Evolutionary conservation across 2,888 invertebrate species (phyloP).

Genomic region (Lepidochrysops patricia): DNA sequence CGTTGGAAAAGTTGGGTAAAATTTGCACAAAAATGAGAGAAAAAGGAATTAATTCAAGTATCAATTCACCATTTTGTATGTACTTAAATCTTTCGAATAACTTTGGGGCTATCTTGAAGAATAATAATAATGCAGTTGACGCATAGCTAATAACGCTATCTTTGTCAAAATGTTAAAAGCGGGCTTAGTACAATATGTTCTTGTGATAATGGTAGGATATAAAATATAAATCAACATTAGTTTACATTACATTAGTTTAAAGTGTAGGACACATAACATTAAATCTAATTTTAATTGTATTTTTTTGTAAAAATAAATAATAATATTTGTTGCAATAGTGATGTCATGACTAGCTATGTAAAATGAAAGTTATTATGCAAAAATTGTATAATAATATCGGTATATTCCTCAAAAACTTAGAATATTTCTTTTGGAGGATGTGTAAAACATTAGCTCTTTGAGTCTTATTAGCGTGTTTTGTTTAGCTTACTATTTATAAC

Average conservation of each 20-base stretch:
- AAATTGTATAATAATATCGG: not conserved
- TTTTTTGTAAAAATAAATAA: not conserved
- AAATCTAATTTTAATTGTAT: not conserved
- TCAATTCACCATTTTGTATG: not conserved
- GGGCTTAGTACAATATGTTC: not conserved
- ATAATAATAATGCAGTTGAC: no score
- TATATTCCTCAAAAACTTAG: not conserved
- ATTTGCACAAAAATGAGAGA: not conserved
- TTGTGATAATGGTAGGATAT: not conserved
- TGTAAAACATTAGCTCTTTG: no score
- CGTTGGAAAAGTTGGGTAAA: no score
- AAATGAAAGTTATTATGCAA: not conserved
- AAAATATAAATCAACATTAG: not conserved
- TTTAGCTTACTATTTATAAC: no score
- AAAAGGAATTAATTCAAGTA: not conserved
- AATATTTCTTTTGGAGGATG: no score
- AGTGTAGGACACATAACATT: not conserved
- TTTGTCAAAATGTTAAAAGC: no score
- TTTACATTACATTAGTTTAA: not conserved
- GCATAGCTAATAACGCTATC: no score
- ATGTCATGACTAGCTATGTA: not conserved
- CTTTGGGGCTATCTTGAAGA: not conserved
- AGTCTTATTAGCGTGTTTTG: no score
- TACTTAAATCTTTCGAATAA: not conserved
- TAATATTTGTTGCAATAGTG: not conserved